phyloP scores from a whole-genome alignment of 1,140 invertebrate species.

The Trissolcus basalis region DNA sequence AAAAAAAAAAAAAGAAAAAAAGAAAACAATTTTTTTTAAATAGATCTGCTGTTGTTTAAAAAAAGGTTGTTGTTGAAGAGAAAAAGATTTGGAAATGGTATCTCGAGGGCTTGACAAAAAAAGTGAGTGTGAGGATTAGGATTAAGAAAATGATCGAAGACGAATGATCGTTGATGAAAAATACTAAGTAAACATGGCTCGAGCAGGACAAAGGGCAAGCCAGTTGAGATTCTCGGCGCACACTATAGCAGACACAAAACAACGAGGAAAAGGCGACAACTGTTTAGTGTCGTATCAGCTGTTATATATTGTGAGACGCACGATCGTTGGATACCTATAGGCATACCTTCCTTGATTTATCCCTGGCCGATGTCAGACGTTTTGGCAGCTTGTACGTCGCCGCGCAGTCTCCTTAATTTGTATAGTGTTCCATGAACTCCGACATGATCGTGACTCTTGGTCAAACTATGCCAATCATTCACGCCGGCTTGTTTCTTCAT shows the following conservation, averaged over 20 bases:
- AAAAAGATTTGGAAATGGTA: neutral
- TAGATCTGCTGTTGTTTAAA: too few relatives aligned
- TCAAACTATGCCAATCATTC: slow-evolving; percentile 46
- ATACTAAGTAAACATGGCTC: slow-evolving; percentile 46
- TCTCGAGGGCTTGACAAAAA: neutral
- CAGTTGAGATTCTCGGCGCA: slow-evolving; percentile 37
- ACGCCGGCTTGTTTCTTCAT: slow-evolving; percentile 28
- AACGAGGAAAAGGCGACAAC: slow-evolving; percentile 52
- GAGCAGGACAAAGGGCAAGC: slow-evolving; percentile 33
- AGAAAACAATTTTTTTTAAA: too few relatives aligned
- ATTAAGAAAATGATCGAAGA: slow-evolving; percentile 7
- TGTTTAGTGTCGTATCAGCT: slow-evolving; percentile 58
- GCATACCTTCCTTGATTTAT: slow-evolving; percentile 54
- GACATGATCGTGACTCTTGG: slow-evolving; percentile 49
- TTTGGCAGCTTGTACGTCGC: slow-evolving; percentile 49
- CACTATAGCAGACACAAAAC: slow-evolving; percentile 37
- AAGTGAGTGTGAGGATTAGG: slow-evolving; percentile 1
- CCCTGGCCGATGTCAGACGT: slow-evolving; percentile 49
- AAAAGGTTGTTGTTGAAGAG: neutral
- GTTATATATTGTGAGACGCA: slow-evolving; percentile 53
- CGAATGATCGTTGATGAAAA: slow-evolving; percentile 19
- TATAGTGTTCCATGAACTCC: slow-evolving; percentile 55
- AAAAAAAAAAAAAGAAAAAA: too few relatives aligned
- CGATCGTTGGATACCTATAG: slow-evolving; percentile 42
- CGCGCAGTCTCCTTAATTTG: slow-evolving; percentile 56